A percentile compares a stretch with the other conserved stretches of the same genome.
Conservation (phyloP, 2,113 vertebrate genomes). For the Xyrauchen texanus region DNA sequence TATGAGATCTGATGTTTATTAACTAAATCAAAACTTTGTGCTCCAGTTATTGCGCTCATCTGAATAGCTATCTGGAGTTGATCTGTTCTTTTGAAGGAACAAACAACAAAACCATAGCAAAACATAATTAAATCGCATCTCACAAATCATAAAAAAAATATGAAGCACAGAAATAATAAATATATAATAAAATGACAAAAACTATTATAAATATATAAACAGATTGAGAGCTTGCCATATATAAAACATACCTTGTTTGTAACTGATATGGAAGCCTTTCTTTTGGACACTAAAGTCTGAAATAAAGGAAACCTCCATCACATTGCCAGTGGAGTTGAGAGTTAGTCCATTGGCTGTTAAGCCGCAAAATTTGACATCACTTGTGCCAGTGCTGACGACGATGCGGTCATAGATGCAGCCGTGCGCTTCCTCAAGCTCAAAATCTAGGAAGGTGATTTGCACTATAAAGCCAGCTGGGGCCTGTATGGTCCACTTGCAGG, state of each 20-base stretch:
- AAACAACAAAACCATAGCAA: neutral
- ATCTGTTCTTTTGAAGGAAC: neutral
- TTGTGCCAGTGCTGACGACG: conserved; percentile 80
- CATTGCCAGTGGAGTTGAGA: conserved; percentile 89
- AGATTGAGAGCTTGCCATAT: neutral
- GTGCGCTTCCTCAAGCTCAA: conserved; percentile 91
- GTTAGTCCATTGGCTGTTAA: conserved; percentile 89
- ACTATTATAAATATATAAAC: neutral
- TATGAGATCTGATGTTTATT: neutral
- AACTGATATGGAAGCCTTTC: conserved; percentile 89
- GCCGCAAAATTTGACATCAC: conserved; percentile 85
- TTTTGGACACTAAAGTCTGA: conserved; percentile 98
- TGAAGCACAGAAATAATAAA: neutral
- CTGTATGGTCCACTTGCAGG: conserved; percentile 86
- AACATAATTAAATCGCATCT: neutral
- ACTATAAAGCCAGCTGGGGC: conserved; percentile 90
- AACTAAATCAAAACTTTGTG: neutral
- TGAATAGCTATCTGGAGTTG: neutral
- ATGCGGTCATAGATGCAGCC: conserved; percentile 92
- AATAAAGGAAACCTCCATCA: conserved; percentile 87
- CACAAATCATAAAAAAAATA: neutral
- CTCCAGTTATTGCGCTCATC: too few relatives aligned
- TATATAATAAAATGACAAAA: conserved; percentile 7
- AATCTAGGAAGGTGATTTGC: conserved; percentile 92
- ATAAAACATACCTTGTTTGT: conserved; percentile 81